Conservation (phyloP, 2,888 invertebrate genomes). For the Lamellibrachia satsuma region DNA sequence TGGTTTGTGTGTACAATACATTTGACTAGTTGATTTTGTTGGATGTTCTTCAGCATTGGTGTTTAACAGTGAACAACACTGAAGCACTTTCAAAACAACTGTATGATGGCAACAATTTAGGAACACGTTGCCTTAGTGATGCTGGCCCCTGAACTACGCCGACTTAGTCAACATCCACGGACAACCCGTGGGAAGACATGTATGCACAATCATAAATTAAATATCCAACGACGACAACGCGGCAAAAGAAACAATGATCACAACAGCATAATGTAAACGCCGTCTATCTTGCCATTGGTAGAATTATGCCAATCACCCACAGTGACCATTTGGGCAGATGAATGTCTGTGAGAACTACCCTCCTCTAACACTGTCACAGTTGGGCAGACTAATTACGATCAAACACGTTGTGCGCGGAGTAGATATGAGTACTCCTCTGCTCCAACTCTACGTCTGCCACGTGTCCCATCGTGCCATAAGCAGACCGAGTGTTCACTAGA, state of each 20-base stretch:
- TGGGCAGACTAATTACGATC: neutral
- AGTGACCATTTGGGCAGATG: neutral
- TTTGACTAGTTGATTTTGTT: no score
- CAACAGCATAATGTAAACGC: neutral
- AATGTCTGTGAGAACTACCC: neutral
- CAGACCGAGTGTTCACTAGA: neutral
- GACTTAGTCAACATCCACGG: no score
- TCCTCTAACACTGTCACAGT: neutral
- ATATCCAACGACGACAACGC: neutral
- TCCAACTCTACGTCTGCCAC: neutral
- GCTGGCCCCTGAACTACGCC: neutral
- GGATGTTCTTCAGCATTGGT: neutral
- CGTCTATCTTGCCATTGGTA: neutral
- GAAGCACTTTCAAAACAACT: neutral
- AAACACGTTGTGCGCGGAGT: neutral
- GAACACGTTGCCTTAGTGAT: neutral
- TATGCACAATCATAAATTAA: neutral
- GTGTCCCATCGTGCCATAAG: neutral
- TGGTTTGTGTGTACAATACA: no score
- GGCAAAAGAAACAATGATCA: neutral
- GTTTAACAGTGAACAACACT: neutral
- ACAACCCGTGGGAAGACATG: neutral
- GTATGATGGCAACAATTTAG: neutral
- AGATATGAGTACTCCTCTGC: neutral
- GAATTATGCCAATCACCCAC: neutral